Percentiles rank a stretch among this genome's conserved stretches.
phyloP scores from a whole-genome alignment of 2,113 vertebrate species.

The Symphodus melops region DNA sequence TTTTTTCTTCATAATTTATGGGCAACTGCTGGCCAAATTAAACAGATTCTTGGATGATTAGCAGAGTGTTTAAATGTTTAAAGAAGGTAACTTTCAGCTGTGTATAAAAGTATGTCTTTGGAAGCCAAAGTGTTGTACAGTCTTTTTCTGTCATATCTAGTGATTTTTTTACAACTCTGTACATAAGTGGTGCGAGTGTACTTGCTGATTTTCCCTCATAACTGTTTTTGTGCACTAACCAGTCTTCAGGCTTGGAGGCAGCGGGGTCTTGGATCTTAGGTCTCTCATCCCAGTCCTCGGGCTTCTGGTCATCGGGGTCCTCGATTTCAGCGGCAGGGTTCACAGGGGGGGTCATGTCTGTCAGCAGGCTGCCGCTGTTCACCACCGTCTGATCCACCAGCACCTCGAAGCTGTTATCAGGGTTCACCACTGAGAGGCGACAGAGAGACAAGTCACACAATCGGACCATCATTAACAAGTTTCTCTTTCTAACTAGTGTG shows the following conservation, averaged over 20 bases:
- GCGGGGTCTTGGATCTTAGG: constrained; percentile 96
- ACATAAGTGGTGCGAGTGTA: too few relatives aligned
- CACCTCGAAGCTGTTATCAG: constrained; percentile 96
- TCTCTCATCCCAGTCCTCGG: constrained; percentile 98
- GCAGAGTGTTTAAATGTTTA: too few relatives aligned
- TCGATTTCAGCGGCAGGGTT: constrained; percentile 96
- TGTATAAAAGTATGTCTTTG: too few relatives aligned
- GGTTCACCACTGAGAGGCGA: constrained; percentile 89
- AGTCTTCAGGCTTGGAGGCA: constrained; percentile 95
- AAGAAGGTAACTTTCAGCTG: too few relatives aligned
- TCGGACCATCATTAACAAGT: constrained; percentile 32
- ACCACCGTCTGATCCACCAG: constrained; percentile 94
- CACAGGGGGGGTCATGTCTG: constrained; percentile 92
- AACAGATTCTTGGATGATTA: too few relatives aligned
- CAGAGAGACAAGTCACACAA: neutral
- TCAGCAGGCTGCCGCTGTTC: constrained; percentile 93
- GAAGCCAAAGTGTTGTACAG: too few relatives aligned
- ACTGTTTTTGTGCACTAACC: constrained; percentile 81
- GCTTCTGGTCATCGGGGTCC: constrained; percentile 95
- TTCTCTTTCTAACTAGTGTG: constrained; percentile 83
- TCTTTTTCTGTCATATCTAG: too few relatives aligned
- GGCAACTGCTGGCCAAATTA: too few relatives aligned
- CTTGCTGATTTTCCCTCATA: too few relatives aligned
- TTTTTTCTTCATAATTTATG: too few relatives aligned
- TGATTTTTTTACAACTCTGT: too few relatives aligned